phyloP scores from a whole-genome alignment of 2,888 invertebrate genomes.

The Thyatira batis region DNA sequence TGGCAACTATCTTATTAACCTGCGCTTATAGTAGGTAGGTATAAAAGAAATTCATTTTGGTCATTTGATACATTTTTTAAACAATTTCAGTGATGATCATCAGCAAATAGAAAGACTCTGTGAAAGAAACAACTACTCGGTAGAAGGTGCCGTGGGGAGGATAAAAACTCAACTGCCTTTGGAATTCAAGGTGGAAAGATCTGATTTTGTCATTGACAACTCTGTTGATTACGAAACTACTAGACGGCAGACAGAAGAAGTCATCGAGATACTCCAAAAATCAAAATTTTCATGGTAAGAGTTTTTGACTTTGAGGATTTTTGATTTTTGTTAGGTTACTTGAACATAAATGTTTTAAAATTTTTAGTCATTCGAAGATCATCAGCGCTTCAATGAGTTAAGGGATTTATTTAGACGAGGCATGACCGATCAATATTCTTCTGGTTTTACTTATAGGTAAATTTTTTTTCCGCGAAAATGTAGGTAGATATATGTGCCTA shows the following conservation, averaged over 20 bases:
- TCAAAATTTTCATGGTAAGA: conserved; percentile 87
- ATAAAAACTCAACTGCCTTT: conserved; percentile 90
- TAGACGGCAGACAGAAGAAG: conserved; percentile 84
- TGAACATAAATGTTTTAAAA: no score
- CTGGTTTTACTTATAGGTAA: no score
- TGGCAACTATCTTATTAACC: no score
- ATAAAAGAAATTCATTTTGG: no score
- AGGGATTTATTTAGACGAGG: no score
- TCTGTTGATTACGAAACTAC: conserved; percentile 84
- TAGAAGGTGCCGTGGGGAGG: conserved; percentile 85
- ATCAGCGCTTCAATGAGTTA: no score
- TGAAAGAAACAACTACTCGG: conserved; percentile 85
- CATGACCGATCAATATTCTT: no score
- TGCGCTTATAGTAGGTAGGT: no score
- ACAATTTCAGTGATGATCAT: conserved; percentile 84
- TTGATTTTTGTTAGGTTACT: conserved; percentile 2
- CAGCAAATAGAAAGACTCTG: conserved; percentile 88
- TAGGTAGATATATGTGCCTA: no score
- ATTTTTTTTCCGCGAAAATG: no score
- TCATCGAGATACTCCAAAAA: conserved; percentile 81
- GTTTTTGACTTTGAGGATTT: no score
- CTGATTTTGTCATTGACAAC: conserved; percentile 91
- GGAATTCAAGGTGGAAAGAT: conserved; percentile 87
- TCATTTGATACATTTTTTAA: conserved; percentile 5
- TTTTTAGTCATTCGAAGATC: no score